Evolutionary conservation across 2,888 invertebrate species (phyloP).

Genomic region (Drosophila incognita): DNA sequence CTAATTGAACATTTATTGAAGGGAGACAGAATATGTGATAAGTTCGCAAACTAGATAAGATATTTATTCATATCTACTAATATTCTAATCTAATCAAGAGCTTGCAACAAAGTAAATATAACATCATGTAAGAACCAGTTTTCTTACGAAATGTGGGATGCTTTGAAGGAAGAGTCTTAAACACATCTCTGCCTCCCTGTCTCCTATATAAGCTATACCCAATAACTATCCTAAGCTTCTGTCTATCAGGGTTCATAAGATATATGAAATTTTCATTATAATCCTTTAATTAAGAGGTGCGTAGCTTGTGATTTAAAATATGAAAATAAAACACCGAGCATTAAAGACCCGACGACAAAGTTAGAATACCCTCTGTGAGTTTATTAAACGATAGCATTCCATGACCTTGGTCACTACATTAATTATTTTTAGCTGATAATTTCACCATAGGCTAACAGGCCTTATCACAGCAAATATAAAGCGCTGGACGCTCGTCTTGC

Average conservation of each 20-base stretch:
- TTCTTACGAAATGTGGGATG: not conserved
- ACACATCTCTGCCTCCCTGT: not conserved
- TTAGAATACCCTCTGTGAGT: not conserved
- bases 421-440: not conserved
- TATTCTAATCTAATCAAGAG: not conserved
- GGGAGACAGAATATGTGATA: not conserved
- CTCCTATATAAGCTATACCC: not conserved
- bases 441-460: constrained; percentile 19
- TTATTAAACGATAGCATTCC: not conserved
- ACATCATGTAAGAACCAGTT: not conserved
- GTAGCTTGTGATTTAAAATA: no score
- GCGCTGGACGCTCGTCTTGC: not conserved
- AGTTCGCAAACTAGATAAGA: not conserved
- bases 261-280: not conserved
- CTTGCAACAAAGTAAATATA: not conserved
- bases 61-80: no score
- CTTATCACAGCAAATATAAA: constrained; percentile 20
- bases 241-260: no score
- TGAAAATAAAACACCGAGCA: not conserved
- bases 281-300: not conserved
- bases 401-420: constrained; percentile 29
- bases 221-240: no score
- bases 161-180: not conserved
- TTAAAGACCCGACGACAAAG: not conserved
- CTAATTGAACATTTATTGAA: not conserved